A percentile compares a stretch with the other conserved stretches of the same genome.
Evolutionary conservation across 2,888 invertebrate genomes (phyloP).

Genomic region (Ganaspis brasiliensis): DNA sequence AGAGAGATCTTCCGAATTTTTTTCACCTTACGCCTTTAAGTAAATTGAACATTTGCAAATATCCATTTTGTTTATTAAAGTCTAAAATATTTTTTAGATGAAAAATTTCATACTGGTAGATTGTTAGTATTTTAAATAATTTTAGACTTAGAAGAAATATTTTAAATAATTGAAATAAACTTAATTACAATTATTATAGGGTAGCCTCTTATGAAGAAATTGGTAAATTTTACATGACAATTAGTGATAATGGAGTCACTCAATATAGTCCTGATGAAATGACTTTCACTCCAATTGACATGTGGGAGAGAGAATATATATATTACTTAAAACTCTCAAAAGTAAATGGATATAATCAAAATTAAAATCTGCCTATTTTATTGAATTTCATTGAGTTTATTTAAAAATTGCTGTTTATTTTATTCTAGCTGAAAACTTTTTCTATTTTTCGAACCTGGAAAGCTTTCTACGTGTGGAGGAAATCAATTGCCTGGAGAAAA

Average conservation of each 20-base stretch:
- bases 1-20: constrained; percentile 87
- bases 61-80: too few relatives aligned
- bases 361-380: too few relatives aligned
- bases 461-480: constrained; percentile 91
- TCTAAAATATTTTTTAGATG: too few relatives aligned
- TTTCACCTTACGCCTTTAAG: constrained; percentile 89
- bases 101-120: too few relatives aligned
- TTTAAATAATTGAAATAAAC: background rate
- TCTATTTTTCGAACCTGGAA: constrained; percentile 87
- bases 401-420: background rate
- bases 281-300: constrained; percentile 88
- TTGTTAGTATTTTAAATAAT: background rate
- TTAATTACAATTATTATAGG: constrained; percentile 79
- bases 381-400: too few relatives aligned
- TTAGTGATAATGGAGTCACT: constrained; percentile 92
- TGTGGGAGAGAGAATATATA: constrained; percentile 93
- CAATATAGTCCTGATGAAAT: constrained; percentile 88
- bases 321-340: constrained; percentile 89
- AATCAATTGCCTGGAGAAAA: constrained; percentile 87
- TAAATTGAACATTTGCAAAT: too few relatives aligned
- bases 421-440: constrained; percentile 47
- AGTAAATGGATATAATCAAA: constrained; percentile 80
- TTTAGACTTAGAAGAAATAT: background rate
- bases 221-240: constrained; percentile 88
- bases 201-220: constrained; percentile 88